phyloP scores from a whole-genome alignment of 2,113 vertebrate species.

The Pipa parva region DNA sequence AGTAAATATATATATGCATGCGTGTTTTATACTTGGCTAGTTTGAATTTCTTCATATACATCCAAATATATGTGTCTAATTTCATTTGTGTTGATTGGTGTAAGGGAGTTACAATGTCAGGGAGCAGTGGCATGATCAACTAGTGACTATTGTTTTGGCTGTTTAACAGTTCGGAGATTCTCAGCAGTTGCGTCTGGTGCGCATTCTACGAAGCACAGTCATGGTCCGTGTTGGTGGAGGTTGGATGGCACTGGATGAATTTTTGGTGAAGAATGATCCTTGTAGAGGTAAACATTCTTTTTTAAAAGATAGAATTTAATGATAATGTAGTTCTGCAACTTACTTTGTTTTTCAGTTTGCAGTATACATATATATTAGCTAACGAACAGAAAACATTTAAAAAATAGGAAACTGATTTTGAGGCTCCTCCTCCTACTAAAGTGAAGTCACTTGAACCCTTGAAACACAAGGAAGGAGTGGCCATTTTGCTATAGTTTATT shows the following conservation, averaged over 20 bases:
- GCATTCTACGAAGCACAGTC: conserved; percentile 94
- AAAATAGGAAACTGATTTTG: no score
- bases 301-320: background rate
- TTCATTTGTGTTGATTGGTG: background rate
- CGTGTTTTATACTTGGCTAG: background rate
- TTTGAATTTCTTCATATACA: background rate
- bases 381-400: no score
- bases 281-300: conserved; percentile 82
- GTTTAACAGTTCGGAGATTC: conserved; percentile 89
- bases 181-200: conserved; percentile 95
- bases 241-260: conserved; percentile 98
- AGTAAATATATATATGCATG: conserved; percentile 18
- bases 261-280: conserved; percentile 95
- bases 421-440: no score
- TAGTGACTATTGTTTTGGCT: conserved; percentile 23
- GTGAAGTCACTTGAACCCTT: no score
- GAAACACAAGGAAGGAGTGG: no score
- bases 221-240: conserved; percentile 97
- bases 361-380: no score
- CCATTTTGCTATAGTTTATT: no score
- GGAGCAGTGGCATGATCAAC: background rate
- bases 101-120: background rate
- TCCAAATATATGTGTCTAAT: background rate
- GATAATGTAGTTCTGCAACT: no score
- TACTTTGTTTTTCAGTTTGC: no score